Percentiles rank a stretch among this genome's conserved stretches.
These are phyloP conservation scores for Archilochus colubris DNA, from an alignment of 2,113 vertebrate species.

Conservation along the genomic window DNA sequence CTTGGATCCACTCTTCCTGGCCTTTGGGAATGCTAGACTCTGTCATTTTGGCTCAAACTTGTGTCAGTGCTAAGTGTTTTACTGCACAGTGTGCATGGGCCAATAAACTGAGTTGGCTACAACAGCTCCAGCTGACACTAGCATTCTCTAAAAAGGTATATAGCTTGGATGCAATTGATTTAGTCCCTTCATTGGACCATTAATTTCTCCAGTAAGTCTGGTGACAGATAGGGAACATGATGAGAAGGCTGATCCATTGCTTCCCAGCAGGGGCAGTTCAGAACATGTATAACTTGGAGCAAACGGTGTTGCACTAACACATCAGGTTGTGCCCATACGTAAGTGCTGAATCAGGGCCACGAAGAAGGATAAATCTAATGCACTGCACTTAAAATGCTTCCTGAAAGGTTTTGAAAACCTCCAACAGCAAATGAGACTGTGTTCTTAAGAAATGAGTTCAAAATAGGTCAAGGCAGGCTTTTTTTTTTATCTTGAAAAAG, in stretches of 20 bases:
- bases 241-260: not conserved
- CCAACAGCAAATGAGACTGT: not conserved
- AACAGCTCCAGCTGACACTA: not conserved
- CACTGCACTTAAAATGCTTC: not conserved
- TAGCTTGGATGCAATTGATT: not conserved
- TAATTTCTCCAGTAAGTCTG: not conserved
- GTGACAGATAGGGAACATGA: not conserved
- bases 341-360: slow-evolving; percentile 19
- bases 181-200: not conserved
- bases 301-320: not conserved
- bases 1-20: not conserved
- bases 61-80: not conserved
- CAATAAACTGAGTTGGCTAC: not conserved
- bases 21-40: not conserved
- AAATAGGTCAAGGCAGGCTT: not conserved
- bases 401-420: not conserved
- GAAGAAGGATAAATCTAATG: not conserved
- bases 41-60: not conserved
- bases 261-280: slow-evolving; percentile 4
- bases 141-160: not conserved
- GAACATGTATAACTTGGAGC: not conserved
- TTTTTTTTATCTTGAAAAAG: not conserved
- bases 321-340: not conserved
- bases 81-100: not conserved
- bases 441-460: not conserved